Conservation (phyloP, 1,140 invertebrate species). For the Trachymyrmex septentrionalis region DNA sequence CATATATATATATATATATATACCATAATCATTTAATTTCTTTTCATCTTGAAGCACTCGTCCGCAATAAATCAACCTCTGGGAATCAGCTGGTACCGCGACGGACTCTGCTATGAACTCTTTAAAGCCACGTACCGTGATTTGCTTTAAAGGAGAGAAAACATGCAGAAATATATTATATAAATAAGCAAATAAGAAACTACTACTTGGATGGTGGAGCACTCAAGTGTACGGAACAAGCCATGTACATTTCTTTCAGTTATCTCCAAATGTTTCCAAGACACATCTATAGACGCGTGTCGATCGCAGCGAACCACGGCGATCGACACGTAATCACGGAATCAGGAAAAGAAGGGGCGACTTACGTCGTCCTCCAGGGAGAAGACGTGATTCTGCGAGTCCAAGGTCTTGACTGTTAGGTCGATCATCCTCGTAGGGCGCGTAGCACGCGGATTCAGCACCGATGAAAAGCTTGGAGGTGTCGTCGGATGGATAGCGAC, state of each 20-base stretch:
- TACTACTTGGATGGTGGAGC: background rate
- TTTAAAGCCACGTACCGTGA: slow-evolving; percentile 95
- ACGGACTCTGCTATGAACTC: slow-evolving; percentile 92
- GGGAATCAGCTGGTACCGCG: slow-evolving; percentile 92
- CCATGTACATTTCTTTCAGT: background rate
- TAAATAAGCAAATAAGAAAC: background rate
- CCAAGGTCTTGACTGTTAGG: slow-evolving; percentile 96
- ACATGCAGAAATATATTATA: slow-evolving; percentile 28
- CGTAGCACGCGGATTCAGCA: background rate
- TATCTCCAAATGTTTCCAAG: background rate
- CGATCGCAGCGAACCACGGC: background rate
- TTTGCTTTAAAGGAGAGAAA: slow-evolving; percentile 86
- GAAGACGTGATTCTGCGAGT: slow-evolving; percentile 96
- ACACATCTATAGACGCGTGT: background rate
- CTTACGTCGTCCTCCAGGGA: slow-evolving; percentile 95
- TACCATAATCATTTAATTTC: slow-evolving; percentile 95
- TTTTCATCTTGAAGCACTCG: slow-evolving; percentile 96
- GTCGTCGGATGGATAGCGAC: background rate
- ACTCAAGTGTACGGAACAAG: background rate
- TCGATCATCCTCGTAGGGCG: slow-evolving; percentile 89
- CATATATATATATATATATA: slow-evolving; percentile 20
- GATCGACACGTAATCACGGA: background rate
- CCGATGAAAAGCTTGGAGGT: background rate
- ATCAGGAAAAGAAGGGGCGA: slow-evolving; percentile 38
- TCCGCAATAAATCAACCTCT: slow-evolving; percentile 97